These are phyloP conservation scores for Nephila pilipes DNA, from an alignment of 1,140 invertebrate genomes.

Conservation along the genomic window DNA sequence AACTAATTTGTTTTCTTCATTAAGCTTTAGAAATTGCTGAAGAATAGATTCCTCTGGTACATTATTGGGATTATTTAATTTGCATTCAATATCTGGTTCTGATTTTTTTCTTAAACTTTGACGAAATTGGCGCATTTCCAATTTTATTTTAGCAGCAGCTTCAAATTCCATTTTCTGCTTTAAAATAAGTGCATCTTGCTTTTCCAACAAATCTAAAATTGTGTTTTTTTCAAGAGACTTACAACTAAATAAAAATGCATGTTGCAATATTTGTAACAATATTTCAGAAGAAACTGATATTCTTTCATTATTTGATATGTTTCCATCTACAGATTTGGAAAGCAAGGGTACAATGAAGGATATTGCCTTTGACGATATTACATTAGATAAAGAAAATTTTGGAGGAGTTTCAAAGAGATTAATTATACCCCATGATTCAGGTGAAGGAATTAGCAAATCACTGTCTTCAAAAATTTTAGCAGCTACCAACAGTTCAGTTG, in stretches of 20 bases:
- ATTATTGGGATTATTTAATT: neutral
- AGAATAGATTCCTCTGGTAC: neutral
- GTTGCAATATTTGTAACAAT: slow-evolving; percentile 28
- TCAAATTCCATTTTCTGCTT: neutral
- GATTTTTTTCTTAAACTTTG: neutral
- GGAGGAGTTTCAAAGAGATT: slow-evolving; percentile 50
- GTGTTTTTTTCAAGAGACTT: neutral
- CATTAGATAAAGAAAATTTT: neutral
- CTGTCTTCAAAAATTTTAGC: slow-evolving; percentile 33
- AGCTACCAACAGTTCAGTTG: neutral
- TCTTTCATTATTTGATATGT: neutral
- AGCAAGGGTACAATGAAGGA: slow-evolving; percentile 19
- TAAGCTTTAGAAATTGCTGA: slow-evolving; percentile 40
- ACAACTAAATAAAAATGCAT: slow-evolving; percentile 54
- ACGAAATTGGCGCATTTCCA: neutral
- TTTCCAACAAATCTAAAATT: slow-evolving; percentile 1
- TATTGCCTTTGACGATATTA: neutral
- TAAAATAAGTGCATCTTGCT: neutral
- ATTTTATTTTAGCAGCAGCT: neutral
- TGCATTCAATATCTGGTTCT: neutral
- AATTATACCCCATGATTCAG: neutral
- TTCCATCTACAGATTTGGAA: neutral
- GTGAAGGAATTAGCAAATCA: neutral
- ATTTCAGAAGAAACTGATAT: neutral
- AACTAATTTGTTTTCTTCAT: slow-evolving; percentile 18